Base-by-base conservation (phyloP, 2,113 vertebrate species). In the Tragelaphus imberbis region DNA sequence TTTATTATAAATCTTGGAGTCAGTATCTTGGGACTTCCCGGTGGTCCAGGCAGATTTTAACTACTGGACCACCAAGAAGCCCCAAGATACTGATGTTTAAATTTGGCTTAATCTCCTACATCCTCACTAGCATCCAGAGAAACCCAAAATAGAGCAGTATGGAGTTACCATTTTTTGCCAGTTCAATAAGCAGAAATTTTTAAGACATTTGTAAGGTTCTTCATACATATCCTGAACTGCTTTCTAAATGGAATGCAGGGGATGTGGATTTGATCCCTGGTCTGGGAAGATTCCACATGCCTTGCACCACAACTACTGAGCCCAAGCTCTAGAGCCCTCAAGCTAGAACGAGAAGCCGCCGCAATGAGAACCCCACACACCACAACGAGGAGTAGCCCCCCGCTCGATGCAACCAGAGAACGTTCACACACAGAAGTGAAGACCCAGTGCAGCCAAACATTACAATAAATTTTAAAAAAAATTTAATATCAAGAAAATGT, bases 181-280 rank as follows among this genome's bases (percentile, higher is more conserved):
- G 51, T 68, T 81, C 27, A 87, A 44, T 90, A 94, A 81, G 33
- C 68, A 91, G 6, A 93, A 61, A 49, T 28, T 85, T 98, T 91
- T 65, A 23, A 58, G 58, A 56, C 19, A 55, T 68, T 63, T 65
- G 55, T 47, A 59, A 92, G 28, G 51, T 94, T 93, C 51, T 82
- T 21, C 68, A 63, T 65, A 56, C 27, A 4, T 36, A 63, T 68
- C 59, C 61, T 58, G 56, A 84, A 56, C 27, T 53, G 56, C 59
- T 59, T 95, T 89, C 68, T 71, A 91, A 85, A 65, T 13, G 27
- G 63, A 89, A 65, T 23, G 30, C 68, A 23, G 68, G 68, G n/a
- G 68, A 75, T 23, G 5, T 71, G 68, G 68, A 19, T 40, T 40
- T 71, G 68, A 71, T 36, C 68, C n/a, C 68, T 71, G 68, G n/a